Evolutionary conservation across 2,113 vertebrate species (phyloP).

Genomic region (Motacilla alba): DNA sequence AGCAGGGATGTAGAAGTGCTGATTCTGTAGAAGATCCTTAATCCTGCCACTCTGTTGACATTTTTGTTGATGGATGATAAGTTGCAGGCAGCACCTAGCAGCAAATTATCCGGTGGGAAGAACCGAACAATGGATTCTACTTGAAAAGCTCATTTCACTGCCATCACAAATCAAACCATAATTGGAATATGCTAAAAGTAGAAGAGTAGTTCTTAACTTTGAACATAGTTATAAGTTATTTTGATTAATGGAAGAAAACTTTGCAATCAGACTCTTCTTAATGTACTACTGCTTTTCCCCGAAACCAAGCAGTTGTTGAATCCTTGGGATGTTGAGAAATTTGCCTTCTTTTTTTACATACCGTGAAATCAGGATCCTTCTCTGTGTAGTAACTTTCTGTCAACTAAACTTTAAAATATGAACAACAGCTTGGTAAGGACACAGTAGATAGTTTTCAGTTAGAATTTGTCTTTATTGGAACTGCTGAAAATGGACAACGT

Average conservation of each 20-base stretch:
- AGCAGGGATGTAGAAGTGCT: not conserved
- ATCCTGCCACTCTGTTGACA: constrained; percentile 45
- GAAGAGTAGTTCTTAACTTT: constrained; percentile 40
- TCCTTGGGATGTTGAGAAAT: not conserved
- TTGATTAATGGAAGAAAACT: constrained; percentile 44
- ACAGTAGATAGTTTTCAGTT: not conserved
- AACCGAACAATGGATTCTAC: constrained; percentile 49
- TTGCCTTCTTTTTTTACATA: not conserved
- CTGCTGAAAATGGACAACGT: not conserved
- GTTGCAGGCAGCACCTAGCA: constrained; percentile 56
- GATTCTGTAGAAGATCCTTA: constrained; percentile 8
- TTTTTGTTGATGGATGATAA: constrained; percentile 62
- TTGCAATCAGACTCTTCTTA: not conserved
- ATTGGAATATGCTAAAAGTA: constrained; percentile 60
- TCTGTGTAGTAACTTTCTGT: not conserved
- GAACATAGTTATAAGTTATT: constrained; percentile 18
- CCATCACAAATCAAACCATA: constrained; percentile 55
- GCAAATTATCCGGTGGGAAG: constrained; percentile 60
- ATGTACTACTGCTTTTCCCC: not conserved
- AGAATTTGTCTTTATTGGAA: not conserved
- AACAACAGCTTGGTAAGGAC: not conserved
- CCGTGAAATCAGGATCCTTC: not conserved
- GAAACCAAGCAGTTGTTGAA: not conserved
- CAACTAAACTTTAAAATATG: not conserved
- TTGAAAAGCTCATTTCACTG: constrained; percentile 59